Percentiles rank a stretch among this genome's conserved stretches.
These are phyloP conservation scores for Herminia tarsipennalis DNA, from an alignment of 2,888 invertebrate species.

Conservation along the genomic window DNA sequence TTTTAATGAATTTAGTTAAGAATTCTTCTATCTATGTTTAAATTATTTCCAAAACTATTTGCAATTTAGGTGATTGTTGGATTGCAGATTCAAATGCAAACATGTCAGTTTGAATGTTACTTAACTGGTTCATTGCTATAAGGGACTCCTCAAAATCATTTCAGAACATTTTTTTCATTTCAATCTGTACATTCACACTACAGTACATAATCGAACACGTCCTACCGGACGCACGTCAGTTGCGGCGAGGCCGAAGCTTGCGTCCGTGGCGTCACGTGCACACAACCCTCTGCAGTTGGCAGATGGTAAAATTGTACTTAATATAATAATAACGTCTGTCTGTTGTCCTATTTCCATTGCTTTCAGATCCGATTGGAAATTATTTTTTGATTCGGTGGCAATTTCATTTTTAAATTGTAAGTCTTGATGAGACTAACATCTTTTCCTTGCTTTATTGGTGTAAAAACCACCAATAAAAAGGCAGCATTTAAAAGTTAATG, in stretches of 20 bases:
- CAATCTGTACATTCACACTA: constrained; percentile 14
- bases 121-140: no score
- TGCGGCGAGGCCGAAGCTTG: constrained; percentile 29
- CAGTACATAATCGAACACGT: constrained; percentile 36
- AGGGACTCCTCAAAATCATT: no score
- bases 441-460: no score
- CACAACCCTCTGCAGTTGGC: constrained; percentile 41
- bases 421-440: not conserved
- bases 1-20: no score
- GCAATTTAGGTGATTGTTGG: no score
- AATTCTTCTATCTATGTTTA: no score
- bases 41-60: no score
- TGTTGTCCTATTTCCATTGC: constrained; percentile 16
- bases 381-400: not conserved
- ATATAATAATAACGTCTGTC: constrained; percentile 38
- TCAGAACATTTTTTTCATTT: not conserved
- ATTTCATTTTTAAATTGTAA: no score
- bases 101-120: no score
- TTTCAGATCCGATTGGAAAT: constrained; percentile 5
- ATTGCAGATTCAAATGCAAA: no score
- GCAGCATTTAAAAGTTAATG: no score
- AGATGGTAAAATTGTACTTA: constrained; percentile 46
- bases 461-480: no score
- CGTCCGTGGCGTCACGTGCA: constrained; percentile 45
- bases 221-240: constrained; percentile 32